Evolutionary conservation across 2,888 invertebrate species (phyloP), one percentile per base, ranked within the genome.

Genomic region (Beris morrisii): DNA sequence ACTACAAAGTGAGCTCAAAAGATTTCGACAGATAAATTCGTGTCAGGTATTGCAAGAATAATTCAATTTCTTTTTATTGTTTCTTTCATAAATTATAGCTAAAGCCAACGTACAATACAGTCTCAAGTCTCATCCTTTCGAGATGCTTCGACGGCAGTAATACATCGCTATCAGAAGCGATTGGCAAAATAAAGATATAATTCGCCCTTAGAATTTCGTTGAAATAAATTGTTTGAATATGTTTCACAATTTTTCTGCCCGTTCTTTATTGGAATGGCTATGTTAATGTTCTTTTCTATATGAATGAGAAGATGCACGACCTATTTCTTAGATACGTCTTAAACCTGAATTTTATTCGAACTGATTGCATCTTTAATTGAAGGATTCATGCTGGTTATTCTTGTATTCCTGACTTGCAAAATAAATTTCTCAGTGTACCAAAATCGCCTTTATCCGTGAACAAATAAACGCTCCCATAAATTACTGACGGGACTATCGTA

Each of bases 341-440:
- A 64, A 64, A 64, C 64, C 54, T 53, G 64, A 32, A 64, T 55
- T 64, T 64, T 64, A 64, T 53, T 64, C 64, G 30, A 52, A 54
- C 52, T 64, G 64, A 64, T 64, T 64, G 44, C 53, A 64, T 64
- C 64, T 64, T 54, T 64, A 64, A 64, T 64, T 64, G 64, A 64
- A 54, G 64, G 55, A 64, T 53, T 55, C 64, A 64, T 64, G 64
- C 64, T 64, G 64, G 64, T 55, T 45, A 22, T 57, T 57, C 28
- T 45, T 11, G 45, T 32, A 31, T 54, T n/a, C 56, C n/a, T 22
- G 38, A 32, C 32, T 38, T 13, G 53, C 53, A 53, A 53, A 22
- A 57, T 57, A 57, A 57, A 57, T 57, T 45, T 45, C 44, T n/a
- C 15, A 57, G 12, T 30, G 11, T 30, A n/a, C n/a, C n/a, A n/a